Conservation (phyloP, 1,140 invertebrate genomes). For the Drosophila seguyi region DNA sequence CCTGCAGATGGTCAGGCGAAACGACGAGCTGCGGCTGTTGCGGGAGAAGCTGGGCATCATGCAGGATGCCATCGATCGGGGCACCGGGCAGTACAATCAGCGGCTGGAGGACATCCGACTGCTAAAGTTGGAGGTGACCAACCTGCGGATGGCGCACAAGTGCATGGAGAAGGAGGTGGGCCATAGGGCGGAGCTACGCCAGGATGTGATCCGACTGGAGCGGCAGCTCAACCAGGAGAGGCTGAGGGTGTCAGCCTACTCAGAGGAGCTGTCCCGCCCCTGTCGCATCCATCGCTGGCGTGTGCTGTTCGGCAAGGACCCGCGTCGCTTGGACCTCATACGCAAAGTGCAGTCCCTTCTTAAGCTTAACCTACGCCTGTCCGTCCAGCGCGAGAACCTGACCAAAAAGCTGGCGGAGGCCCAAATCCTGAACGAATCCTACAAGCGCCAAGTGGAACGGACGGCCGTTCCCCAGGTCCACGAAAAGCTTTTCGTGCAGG, state of each 20-base stretch:
- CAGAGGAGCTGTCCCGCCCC: conserved; percentile 92
- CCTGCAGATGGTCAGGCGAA: conserved; percentile 90
- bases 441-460: conserved; percentile 40
- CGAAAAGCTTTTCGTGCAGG: conserved; percentile 43
- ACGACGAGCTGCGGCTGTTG: conserved; percentile 89
- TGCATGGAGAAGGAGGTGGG: conserved; percentile 87
- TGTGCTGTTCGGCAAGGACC: conserved; percentile 90
- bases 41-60: conserved; percentile 90
- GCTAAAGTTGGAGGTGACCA: conserved; percentile 91
- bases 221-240: conserved; percentile 90
- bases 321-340: conserved; percentile 88
- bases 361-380: conserved; percentile 52
- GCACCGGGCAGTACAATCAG: conserved; percentile 88
- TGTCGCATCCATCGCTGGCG: conserved; percentile 93
- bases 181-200: conserved; percentile 87
- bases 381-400: conserved; percentile 25
- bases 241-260: conserved; percentile 89
- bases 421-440: conserved; percentile 13
- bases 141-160: conserved; percentile 88
- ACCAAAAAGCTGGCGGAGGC: conserved; percentile 22
- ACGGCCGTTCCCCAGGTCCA: conserved; percentile 22
- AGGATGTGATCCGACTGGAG: conserved; percentile 91
- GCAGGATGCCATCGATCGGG: conserved; percentile 89
- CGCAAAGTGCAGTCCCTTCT: conserved; percentile 90
- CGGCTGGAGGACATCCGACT: conserved; percentile 91